Percentiles rank a stretch among this genome's conserved stretches.
phyloP scores from a whole-genome alignment of 2,113 vertebrate species.

The Lepus europaeus region DNA sequence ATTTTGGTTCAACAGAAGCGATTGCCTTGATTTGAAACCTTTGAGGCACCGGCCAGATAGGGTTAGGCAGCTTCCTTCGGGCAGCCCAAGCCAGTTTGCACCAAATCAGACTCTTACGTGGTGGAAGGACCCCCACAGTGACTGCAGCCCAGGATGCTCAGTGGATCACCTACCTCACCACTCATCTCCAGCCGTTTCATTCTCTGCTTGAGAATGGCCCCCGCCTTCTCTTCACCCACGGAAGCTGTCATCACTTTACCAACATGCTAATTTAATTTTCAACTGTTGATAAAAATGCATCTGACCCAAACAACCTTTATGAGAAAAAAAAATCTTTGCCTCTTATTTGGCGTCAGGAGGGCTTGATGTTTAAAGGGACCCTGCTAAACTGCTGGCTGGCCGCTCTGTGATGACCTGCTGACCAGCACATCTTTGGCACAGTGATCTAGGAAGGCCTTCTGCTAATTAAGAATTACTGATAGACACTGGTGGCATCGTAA shows the following conservation, averaged over 20 bases:
- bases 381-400: background rate
- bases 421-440: background rate
- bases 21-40: background rate
- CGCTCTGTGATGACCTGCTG: background rate
- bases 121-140: background rate
- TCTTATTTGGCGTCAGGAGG: conserved; percentile 6
- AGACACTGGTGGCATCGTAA: conserved; percentile 7
- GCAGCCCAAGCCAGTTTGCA: background rate
- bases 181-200: background rate
- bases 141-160: background rate
- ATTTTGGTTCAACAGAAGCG: conserved; percentile 16
- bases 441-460: background rate
- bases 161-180: background rate
- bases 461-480: background rate
- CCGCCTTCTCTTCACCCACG: background rate
- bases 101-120: background rate
- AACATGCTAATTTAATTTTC: conserved; percentile 45
- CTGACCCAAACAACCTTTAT: background rate
- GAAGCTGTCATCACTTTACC: conserved; percentile 3
- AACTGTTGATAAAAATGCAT: conserved; percentile 42
- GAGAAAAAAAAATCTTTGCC: background rate
- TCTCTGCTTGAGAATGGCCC: background rate
- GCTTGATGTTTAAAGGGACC: background rate
- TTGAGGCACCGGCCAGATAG: background rate
- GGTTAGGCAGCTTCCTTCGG: background rate